Conservation (phyloP, 2,797 vertebrate genomes). For the Staurois parvus region DNA sequence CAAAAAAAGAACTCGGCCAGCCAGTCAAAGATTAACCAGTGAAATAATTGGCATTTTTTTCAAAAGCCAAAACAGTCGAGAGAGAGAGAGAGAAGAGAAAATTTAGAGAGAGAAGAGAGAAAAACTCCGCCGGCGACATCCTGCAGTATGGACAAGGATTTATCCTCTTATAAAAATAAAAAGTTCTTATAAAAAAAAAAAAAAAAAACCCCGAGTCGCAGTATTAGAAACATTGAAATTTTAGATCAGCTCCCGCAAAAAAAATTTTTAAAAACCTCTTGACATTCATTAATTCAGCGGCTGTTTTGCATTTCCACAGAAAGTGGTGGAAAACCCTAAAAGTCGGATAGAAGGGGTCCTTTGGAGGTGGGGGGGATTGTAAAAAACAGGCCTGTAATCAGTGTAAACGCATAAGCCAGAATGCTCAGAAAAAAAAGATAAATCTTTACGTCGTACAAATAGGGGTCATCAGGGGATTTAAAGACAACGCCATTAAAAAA, state of each 20-base stretch:
- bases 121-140: not conserved
- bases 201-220: not conserved
- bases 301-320: constrained; percentile 70
- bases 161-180: not conserved
- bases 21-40: constrained; percentile 20
- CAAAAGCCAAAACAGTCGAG: constrained; percentile 5
- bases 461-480: too few relatives aligned
- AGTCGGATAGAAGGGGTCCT: not conserved
- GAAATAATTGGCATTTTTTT: constrained; percentile 13
- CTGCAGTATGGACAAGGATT: too few relatives aligned
- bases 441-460: too few relatives aligned
- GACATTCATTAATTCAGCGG: constrained; percentile 43
- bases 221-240: constrained; percentile 3
- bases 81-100: not conserved
- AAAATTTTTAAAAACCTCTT: too few relatives aligned
- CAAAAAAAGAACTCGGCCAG: constrained; percentile 26
- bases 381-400: not conserved
- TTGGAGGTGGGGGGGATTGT: not conserved
- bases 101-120: too few relatives aligned
- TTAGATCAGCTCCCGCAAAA: not conserved
- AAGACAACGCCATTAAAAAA: too few relatives aligned
- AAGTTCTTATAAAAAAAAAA: not conserved
- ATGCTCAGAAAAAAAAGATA: too few relatives aligned
- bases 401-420: too few relatives aligned
- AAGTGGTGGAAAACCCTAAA: not conserved